Conservation (phyloP, 2,888 invertebrate genomes). For the Lepidochrysops patricia region DNA sequence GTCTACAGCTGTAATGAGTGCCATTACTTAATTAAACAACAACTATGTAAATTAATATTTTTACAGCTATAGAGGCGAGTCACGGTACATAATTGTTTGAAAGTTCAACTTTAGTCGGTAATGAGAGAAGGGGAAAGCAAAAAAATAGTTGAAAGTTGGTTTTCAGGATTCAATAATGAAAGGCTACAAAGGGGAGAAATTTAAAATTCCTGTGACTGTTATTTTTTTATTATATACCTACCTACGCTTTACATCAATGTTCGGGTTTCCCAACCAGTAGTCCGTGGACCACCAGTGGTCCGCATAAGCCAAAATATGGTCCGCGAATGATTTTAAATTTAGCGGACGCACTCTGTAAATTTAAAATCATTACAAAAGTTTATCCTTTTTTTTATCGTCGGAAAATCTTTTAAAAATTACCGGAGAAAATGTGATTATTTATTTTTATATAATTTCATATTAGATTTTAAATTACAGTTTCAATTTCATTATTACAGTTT, state of each 20-base stretch:
- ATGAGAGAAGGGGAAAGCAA: conserved; percentile 12
- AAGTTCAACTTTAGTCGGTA: conserved; percentile 13
- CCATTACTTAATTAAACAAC: neutral
- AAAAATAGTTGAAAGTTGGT: conserved; percentile 4
- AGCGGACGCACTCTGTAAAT: no score
- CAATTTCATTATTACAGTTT: no score
- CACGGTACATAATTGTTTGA: conserved; percentile 14
- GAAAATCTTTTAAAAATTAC: no score
- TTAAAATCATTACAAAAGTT: no score
- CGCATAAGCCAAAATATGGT: no score
- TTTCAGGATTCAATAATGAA: neutral
- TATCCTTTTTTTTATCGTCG: no score
- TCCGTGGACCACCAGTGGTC: no score
- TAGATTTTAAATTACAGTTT: no score
- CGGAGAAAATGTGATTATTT: no score
- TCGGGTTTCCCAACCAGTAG: no score
- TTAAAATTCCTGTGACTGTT: neutral
- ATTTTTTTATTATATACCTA: neutral
- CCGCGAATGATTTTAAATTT: no score
- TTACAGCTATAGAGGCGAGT: conserved; percentile 12
- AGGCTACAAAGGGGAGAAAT: neutral
- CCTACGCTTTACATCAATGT: neutral
- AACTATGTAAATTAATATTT: neutral
- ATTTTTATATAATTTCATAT: no score
- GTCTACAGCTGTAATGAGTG: neutral